Conservation (phyloP, 2,888 invertebrate species). For the Drosophila gaucha region DNA sequence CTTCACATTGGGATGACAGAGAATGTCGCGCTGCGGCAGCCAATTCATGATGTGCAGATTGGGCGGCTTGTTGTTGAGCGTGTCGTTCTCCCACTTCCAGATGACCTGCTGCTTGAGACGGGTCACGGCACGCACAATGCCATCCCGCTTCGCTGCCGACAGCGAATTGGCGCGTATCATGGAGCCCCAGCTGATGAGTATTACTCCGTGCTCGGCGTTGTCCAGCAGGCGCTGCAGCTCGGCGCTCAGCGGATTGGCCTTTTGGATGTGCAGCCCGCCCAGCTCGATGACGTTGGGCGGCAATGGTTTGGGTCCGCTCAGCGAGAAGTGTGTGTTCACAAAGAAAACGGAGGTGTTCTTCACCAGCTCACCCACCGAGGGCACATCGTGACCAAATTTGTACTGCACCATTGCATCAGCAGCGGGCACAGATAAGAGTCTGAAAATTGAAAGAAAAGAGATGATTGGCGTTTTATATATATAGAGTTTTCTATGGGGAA, state of each 20-base stretch:
- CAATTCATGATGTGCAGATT: conserved; percentile 89
- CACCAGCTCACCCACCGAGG: conserved; percentile 85
- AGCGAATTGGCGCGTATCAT: conserved; percentile 88
- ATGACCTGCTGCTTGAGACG: conserved; percentile 87
- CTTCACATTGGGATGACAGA: conserved; percentile 89
- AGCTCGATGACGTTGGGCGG: conserved; percentile 86
- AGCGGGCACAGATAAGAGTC: conserved; percentile 63
- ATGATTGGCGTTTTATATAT: neutral
- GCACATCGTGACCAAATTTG: conserved; percentile 82
- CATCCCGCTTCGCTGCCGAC: conserved; percentile 86
- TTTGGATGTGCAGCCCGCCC: conserved; percentile 86
- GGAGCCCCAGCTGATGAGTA: conserved; percentile 90
- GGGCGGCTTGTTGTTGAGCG: conserved; percentile 86
- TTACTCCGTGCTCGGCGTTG: conserved; percentile 87
- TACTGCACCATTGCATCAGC: conserved; percentile 74
- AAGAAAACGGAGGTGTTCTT: conserved; percentile 84
- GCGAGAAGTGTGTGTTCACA: conserved; percentile 86
- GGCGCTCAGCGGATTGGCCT: conserved; percentile 82
- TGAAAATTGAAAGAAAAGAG: neutral
- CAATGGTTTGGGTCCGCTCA: conserved; percentile 85
- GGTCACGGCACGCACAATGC: conserved; percentile 86
- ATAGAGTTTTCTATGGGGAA: neutral
- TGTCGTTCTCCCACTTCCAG: conserved; percentile 90
- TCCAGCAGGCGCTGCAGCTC: conserved; percentile 87
- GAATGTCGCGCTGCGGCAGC: conserved; percentile 90